Base-by-base conservation (phyloP, 2,888 invertebrate genomes). In the Linnaemya tessellans region DNA sequence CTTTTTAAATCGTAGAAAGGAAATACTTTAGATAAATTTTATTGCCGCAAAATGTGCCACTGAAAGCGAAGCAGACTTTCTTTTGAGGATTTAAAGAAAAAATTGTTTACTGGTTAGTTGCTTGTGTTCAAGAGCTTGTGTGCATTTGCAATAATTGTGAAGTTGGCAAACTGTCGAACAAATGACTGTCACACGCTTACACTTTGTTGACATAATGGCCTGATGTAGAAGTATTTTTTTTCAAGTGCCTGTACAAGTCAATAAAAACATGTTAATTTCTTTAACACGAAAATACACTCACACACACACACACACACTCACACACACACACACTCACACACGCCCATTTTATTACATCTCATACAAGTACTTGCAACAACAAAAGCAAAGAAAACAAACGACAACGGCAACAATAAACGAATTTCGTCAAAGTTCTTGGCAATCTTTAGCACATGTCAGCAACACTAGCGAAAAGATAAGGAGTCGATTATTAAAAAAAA, bases 251-350 rank as follows among this genome's bases (percentile, higher is more conserved):
- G 54, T 56, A 79, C 43, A 80, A 84, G 75, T 65, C 80, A 84
- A 84, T 84, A 67, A 80, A 80, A 80, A 58, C 62, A 75, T 75
- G 70, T 79, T 84, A 84, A 79, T 83, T 68, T 79, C 58, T 78
- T 38, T 49, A 62, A 56, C n/a, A 67, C n/a, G n/a, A n/a, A n/a
- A n/a, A n/a, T n/a, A n/a, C n/a, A n/a, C n/a, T n/a, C n/a, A n/a
- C n/a, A n/a, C n/a, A n/a, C n/a, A n/a, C n/a, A n/a, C n/a, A n/a
- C n/a, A n/a, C n/a, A n/a, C n/a, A n/a, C n/a, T n/a, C n/a, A n/a
- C n/a, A n/a, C n/a, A n/a, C n/a, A n/a, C n/a, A n/a, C n/a, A n/a
- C n/a, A n/a, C n/a, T n/a, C n/a, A n/a, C n/a, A n/a, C n/a, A n/a
- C n/a, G n/a, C n/a, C n/a, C 54, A 20, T 18, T 22, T n/a, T 11